Percentiles rank a stretch among this genome's conserved stretches.
phyloP scores from a whole-genome alignment of 1,140 invertebrate species.

The Halotydeus destructor region DNA sequence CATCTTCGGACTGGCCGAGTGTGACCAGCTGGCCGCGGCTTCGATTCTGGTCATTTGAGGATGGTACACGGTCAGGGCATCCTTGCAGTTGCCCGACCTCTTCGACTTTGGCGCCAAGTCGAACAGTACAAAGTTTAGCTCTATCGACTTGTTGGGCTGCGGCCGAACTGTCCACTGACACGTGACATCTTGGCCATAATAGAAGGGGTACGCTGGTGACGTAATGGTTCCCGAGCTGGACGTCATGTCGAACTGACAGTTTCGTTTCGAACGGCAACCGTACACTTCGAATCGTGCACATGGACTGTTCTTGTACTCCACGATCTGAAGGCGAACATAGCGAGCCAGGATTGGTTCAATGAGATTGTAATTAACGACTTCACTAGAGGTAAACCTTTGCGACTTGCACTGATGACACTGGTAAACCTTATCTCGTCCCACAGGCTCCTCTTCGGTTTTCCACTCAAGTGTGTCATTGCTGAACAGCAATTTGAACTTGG shows the following conservation, averaged over 20 bases:
- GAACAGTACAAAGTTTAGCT: slow-evolving; percentile 18
- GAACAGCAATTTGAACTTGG: slow-evolving; percentile 16
- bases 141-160: slow-evolving; percentile 15
- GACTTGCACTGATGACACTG: slow-evolving; percentile 17
- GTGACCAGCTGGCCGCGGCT: background rate
- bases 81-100: slow-evolving; percentile 12
- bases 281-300: slow-evolving; percentile 18
- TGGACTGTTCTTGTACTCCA: slow-evolving; percentile 14
- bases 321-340: slow-evolving; percentile 15
- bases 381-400: slow-evolving; percentile 12
- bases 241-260: slow-evolving; percentile 1
- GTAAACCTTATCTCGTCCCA: slow-evolving; percentile 18
- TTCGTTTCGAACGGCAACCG: slow-evolving; percentile 18
- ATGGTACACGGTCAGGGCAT: slow-evolving; percentile 15
- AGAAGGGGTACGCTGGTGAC: slow-evolving; percentile 19
- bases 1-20: slow-evolving; percentile 11
- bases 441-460: slow-evolving; percentile 19
- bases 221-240: slow-evolving; percentile 12
- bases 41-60: slow-evolving; percentile 9
- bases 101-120: slow-evolving; percentile 17
- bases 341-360: slow-evolving; percentile 16
- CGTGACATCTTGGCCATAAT: slow-evolving; percentile 19
- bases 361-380: slow-evolving; percentile 17
- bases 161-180: slow-evolving; percentile 19
- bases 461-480: slow-evolving; percentile 17